Evolutionary conservation across 1,140 invertebrate genomes (phyloP), one percentile per base, ranked within the genome.

Genomic region (Trachelipus rathkii): DNA sequence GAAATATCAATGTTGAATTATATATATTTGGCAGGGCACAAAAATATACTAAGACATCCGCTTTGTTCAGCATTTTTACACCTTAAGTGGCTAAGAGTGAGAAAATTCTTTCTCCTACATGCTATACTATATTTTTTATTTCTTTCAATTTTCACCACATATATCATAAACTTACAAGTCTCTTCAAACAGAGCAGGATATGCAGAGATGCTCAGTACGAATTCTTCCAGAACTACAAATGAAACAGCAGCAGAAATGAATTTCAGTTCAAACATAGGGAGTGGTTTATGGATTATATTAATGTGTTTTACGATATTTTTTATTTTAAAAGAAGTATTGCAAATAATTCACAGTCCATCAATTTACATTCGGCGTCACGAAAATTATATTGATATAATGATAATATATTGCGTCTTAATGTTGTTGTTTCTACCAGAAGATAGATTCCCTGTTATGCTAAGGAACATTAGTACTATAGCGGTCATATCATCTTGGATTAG

Each of bases 201-300:
- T 73, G 82, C 10, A 79, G 78, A 7, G 81, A 82, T 71, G 79
- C 82, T 10, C 79, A 82, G 60, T 82, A 79, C 73, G 68, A 81
- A 45, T 74, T 78, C 44, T 82, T 82, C 70, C 76, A n/a, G n/a
- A n/a, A n/a, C n/a, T n/a, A n/a, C n/a, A n/a, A n/a, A n/a, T n/a
- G n/a, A n/a, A n/a, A n/a, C n/a, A 50, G 46, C 46, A 50, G 46
- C 15, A 50, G 46, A 10, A 50, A 9, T 10, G 46, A 50, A 50
- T 50, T 50, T 10, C 46, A 50, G 9, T 10, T 10, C 15, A 15
- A 50, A 50, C 46, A 50, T 50, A 10, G 15, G 15, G 15, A 50
- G 46, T 50, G 73, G 11, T n/a, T 74, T 67, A 6, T 74, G 73
- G 73, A 24, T 74, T 43, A 3, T 74, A 6, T 21, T 74, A 67